Evolutionary conservation across 2,113 vertebrate genomes (phyloP).

Genomic region (Apeltes quadracus): DNA sequence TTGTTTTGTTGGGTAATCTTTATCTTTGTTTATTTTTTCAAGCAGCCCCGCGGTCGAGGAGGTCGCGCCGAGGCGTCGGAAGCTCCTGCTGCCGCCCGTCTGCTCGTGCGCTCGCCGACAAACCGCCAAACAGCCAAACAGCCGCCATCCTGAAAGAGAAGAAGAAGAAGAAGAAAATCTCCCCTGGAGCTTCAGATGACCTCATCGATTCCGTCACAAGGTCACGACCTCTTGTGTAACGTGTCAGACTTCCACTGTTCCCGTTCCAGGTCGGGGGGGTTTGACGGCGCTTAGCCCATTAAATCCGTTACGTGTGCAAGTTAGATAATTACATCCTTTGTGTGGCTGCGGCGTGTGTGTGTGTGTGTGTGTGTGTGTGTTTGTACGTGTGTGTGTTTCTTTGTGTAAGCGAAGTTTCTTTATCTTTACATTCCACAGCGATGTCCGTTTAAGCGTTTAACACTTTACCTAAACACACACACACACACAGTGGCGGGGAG

Average conservation of each 20-base stretch:
- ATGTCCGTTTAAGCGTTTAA: slow-evolving; percentile 74
- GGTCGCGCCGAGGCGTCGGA: no score
- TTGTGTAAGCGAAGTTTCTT: slow-evolving; percentile 47
- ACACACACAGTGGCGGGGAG: slow-evolving; percentile 16
- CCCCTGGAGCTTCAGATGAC: background rate
- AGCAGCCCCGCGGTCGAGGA: no score
- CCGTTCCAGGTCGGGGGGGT: slow-evolving; percentile 17
- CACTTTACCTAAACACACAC: slow-evolving; percentile 57
- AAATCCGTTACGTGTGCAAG: slow-evolving; percentile 40
- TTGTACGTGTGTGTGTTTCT: background rate
- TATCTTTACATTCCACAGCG: slow-evolving; percentile 69
- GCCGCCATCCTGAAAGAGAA: background rate
- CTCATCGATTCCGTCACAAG: slow-evolving; percentile 31
- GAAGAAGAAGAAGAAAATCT: background rate
- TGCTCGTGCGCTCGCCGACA: no score
- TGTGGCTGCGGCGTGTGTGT: slow-evolving; percentile 18
- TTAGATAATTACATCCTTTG: slow-evolving; percentile 46
- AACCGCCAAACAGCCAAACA: background rate
- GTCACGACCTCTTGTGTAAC: slow-evolving; percentile 50
- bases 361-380: slow-evolving; percentile 23
- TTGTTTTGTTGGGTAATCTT: no score
- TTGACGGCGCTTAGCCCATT: slow-evolving; percentile 45
- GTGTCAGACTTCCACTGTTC: slow-evolving; percentile 26
- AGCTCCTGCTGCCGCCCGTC: background rate
- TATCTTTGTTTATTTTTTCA: no score